Percentiles rank a stretch among this genome's conserved stretches.
Evolutionary conservation across 2,113 vertebrate genomes (phyloP).

Genomic region (Poecile atricapillus): DNA sequence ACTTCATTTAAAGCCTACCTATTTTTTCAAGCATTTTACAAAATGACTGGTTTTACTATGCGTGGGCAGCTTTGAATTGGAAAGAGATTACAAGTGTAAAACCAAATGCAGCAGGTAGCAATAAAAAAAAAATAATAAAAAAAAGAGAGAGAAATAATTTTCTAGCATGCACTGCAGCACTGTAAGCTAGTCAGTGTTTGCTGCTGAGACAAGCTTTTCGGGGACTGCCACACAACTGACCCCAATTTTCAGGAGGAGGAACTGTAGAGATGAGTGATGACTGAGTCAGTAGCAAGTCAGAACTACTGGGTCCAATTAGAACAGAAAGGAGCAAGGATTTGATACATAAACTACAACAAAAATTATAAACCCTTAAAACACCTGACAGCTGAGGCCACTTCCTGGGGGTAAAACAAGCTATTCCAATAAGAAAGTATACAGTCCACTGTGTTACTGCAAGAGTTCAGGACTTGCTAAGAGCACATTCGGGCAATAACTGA

Average conservation of each 20-base stretch:
- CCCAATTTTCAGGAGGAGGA: not conserved
- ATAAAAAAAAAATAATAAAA: not conserved
- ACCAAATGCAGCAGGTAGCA: not conserved
- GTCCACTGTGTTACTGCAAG: too few species aligned
- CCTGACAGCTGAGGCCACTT: not conserved
- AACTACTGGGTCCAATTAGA: not conserved
- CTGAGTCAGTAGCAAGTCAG: not conserved
- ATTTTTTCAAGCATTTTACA: not conserved
- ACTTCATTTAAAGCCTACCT: not conserved
- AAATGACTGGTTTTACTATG: not conserved
- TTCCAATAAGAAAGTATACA: not conserved
- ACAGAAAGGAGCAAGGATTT: not conserved
- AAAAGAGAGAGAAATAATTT: not conserved
- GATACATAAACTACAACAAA: not conserved
- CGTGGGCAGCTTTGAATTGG: not conserved
- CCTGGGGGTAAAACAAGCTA: not conserved
- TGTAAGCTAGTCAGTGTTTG: not conserved
- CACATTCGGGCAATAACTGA: not conserved
- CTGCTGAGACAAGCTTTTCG: not conserved
- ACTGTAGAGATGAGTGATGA: not conserved
- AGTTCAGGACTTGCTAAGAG: not conserved
- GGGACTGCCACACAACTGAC: not conserved
- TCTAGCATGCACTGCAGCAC: not conserved
- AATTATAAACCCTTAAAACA: not conserved
- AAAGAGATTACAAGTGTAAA: not conserved